Base-by-base conservation (phyloP, 2,797 vertebrate species). In the Acanthopagrus latus region DNA sequence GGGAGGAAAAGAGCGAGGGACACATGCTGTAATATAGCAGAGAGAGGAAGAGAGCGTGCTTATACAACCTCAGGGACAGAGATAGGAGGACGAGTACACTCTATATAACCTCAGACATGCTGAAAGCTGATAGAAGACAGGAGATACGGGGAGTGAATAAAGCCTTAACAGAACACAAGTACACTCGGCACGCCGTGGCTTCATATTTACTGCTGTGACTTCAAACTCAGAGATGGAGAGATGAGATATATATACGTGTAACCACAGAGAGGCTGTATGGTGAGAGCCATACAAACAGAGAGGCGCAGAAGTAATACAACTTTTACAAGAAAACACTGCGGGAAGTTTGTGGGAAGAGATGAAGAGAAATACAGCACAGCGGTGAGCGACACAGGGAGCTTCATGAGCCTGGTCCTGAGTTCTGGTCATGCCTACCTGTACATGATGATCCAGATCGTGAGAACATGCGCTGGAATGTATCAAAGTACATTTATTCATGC, bases 51-150 rank as follows among this genome's bases (percentile, higher is more conserved):
- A 16, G 43, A 23, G 55, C 16, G 13, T 29, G 48, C 44, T 63
- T 57, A 59, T 33, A 60, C 52, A 75, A 84, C 81, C 60, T 59
- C 46, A 41, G 75, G 81, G 81, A 71, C 46, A 0, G 48, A 74
- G 82, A 85, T 66, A 69, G 67, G 71, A 70, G 55, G 63, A 71
- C 2, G 72, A 74, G 47, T 1, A 52, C 29, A 55, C 64, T 51
- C 69, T 41, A 1, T 38, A 63, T 70, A 51, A 76, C 70, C 67
- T 46, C 41, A 5, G 38, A 81, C 60, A 18, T 2, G 43, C 43
- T 25, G 67, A 18, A 7, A 41, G 58, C 63, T 56, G 7, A 64
- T 4, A 66, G 41, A 54, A 51, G 60, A 20, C 69, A 4, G 7
- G 5, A 51, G 54, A 81, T 13, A 6, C 29, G 9, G n/a, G 50